A percentile compares a stretch with the other conserved stretches of the same genome.
phyloP scores from a whole-genome alignment of 2,797 vertebrate species.

The Cuniculus paca region DNA sequence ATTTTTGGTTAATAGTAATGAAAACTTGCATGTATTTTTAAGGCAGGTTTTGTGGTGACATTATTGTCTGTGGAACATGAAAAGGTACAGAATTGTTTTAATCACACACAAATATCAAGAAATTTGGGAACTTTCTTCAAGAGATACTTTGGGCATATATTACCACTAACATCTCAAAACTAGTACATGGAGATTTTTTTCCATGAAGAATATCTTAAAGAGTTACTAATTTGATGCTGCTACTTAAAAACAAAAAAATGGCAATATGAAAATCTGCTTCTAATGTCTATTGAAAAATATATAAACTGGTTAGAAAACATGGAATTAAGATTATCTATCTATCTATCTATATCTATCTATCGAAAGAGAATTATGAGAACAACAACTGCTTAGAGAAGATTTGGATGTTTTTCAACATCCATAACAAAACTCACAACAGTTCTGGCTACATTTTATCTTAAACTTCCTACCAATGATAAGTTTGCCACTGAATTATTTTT shows the following conservation, averaged over 20 bases:
- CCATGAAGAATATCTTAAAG: neutral
- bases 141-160: neutral
- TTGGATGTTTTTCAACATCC: neutral
- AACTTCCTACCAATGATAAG: neutral
- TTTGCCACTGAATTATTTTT: neutral
- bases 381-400: neutral
- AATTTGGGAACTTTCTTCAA: neutral
- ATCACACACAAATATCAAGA: neutral
- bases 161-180: constrained; percentile 1
- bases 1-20: constrained; percentile 10
- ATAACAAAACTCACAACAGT: neutral
- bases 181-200: neutral
- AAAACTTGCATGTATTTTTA: constrained; percentile 27
- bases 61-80: neutral
- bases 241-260: neutral
- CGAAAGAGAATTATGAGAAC: neutral
- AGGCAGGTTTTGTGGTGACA: neutral
- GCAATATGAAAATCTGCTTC: neutral
- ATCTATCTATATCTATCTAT: no score
- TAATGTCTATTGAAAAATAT: neutral
- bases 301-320: neutral
- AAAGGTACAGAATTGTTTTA: neutral
- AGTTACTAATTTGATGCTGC: neutral
- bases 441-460: neutral
- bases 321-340: neutral